These are phyloP conservation scores for Mesaphorura yosii DNA, from an alignment of 1,140 invertebrate genomes.

Conservation along the genomic window DNA sequence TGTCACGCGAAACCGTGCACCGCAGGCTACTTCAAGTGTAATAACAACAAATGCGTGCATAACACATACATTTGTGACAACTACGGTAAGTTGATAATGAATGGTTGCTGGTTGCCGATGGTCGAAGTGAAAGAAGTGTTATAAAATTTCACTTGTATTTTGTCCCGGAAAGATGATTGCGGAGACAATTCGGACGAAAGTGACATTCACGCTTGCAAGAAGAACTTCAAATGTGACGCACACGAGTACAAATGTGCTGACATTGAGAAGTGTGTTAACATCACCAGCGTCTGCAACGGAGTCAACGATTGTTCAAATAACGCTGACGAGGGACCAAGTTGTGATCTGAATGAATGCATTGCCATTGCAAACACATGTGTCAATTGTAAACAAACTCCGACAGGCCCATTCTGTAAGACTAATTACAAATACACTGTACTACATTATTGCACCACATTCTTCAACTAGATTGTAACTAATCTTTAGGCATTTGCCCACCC, in stretches of 20 bases:
- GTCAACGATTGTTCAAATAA: constrained; percentile 55
- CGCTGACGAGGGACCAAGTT: constrained; percentile 62
- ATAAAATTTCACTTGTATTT: too few relatives aligned
- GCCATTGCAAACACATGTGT: constrained; percentile 53
- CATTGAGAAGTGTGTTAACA: constrained; percentile 56
- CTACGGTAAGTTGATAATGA: too few relatives aligned
- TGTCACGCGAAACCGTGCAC: constrained; percentile 48
- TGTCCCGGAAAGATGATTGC: constrained; percentile 48
- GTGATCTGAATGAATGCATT: constrained; percentile 53
- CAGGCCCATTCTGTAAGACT: constrained; percentile 77
- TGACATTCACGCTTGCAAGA: constrained; percentile 37
- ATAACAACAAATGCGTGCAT: constrained; percentile 81
- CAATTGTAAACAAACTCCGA: constrained; percentile 88
- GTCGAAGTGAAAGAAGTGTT: too few relatives aligned
- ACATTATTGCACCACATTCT: too few relatives aligned
- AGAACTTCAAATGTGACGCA: constrained; percentile 49
- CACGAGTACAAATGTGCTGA: constrained; percentile 75
- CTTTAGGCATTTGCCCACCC: constrained; percentile 68
- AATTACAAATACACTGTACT: too few relatives aligned
- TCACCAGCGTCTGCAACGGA: constrained; percentile 38
- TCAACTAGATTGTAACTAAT: too few relatives aligned
- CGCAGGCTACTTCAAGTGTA: constrained; percentile 65
- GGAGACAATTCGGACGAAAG: constrained; percentile 79
- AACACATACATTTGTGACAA: constrained; percentile 92
- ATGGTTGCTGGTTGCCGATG: too few relatives aligned